A percentile compares a stretch with the other conserved stretches of the same genome.
Conservation (phyloP, 2,888 invertebrate genomes). For the Polyommatus icarus region DNA sequence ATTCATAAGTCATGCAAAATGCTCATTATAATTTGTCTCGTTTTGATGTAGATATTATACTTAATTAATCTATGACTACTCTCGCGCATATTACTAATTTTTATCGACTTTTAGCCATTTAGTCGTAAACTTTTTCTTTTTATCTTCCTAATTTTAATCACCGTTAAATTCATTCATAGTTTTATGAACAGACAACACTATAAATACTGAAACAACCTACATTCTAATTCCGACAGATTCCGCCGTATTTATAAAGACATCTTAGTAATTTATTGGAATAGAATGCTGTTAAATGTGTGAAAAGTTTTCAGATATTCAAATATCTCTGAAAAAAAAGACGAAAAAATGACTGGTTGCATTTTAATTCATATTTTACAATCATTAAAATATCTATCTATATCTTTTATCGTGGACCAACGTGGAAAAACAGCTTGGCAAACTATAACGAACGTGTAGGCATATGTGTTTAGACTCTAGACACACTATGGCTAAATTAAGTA, state of each 20-base stretch:
- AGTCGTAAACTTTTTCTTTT: neutral
- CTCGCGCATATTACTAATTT: neutral
- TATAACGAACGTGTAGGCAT: too few relatives aligned
- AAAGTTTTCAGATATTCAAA: neutral
- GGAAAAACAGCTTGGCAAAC: too few relatives aligned
- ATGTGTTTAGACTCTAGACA: too few relatives aligned
- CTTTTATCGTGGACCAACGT: too few relatives aligned
- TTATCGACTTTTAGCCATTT: neutral
- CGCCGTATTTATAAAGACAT: constrained; percentile 1
- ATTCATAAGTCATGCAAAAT: too few relatives aligned
- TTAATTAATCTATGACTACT: neutral
- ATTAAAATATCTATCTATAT: neutral
- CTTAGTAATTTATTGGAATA: neutral
- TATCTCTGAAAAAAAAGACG: neutral
- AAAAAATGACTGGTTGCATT: neutral
- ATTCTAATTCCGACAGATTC: neutral
- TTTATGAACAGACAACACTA: constrained; percentile 1
- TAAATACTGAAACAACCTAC: constrained; percentile 1
- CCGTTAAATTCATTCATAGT: neutral
- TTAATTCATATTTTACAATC: neutral
- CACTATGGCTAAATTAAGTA: too few relatives aligned
- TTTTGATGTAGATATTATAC: too few relatives aligned
- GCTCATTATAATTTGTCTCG: too few relatives aligned
- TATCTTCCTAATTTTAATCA: constrained; percentile 7
- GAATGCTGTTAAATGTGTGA: neutral